These are phyloP conservation scores for Alexandromys fortis DNA, from an alignment of 2,113 vertebrate genomes.

Conservation along the genomic window DNA sequence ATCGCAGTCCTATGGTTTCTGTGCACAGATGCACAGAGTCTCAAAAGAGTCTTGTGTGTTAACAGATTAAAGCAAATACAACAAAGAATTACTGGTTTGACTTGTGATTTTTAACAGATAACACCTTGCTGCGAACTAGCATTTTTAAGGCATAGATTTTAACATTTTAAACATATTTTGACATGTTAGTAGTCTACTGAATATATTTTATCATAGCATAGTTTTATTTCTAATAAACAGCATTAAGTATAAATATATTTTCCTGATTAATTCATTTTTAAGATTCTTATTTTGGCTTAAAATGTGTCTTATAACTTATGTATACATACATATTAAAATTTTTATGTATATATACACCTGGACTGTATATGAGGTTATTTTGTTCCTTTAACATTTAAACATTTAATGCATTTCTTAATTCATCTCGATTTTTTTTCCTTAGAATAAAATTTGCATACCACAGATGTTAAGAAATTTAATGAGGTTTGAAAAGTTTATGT, in stretches of 20 bases:
- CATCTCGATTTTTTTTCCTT: slow-evolving; percentile 31
- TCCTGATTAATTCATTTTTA: not conserved
- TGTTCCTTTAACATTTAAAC: slow-evolving; percentile 25
- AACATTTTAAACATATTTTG: not conserved
- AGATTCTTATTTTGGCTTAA: not conserved
- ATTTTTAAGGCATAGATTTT: not conserved
- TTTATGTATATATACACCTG: not conserved
- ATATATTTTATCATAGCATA: not conserved
- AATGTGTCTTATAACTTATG: not conserved
- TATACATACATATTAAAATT: not conserved
- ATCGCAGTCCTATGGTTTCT: not conserved
- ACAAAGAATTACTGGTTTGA: not conserved
- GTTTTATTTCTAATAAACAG: not conserved
- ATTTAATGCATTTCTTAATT: slow-evolving; percentile 45
- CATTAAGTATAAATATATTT: slow-evolving; percentile 10
- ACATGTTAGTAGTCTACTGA: not conserved
- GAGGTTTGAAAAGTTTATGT: not conserved
- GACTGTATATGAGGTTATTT: not conserved
- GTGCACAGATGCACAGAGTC: not conserved
- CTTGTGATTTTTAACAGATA: not conserved
- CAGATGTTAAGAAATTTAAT: slow-evolving; percentile 23
- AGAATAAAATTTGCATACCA: slow-evolving; percentile 37
- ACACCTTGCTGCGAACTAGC: not conserved
- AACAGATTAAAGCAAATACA: not conserved
- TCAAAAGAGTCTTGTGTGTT: not conserved